A percentile compares a stretch with the other conserved stretches of the same genome.
Conservation (phyloP, 2,888 invertebrate genomes). For the Pyrrhosoma nymphula region DNA sequence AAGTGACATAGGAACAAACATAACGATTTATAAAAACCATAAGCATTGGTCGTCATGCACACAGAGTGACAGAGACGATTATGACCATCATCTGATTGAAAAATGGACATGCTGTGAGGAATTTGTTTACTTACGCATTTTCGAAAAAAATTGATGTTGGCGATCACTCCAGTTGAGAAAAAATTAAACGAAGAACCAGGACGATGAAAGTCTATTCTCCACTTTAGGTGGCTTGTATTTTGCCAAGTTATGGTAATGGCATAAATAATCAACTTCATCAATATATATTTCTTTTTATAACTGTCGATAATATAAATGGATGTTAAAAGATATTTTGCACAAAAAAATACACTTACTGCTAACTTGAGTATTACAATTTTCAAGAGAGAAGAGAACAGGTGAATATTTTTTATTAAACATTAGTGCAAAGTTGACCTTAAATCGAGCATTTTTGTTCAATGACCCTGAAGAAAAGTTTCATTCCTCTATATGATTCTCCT, state of each 20-base stretch:
- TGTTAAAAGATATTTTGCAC: no score
- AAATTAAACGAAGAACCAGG: background rate
- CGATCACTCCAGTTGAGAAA: background rate
- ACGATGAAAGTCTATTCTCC: background rate
- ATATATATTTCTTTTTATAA: no score
- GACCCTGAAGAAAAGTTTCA: no score
- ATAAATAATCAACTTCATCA: background rate
- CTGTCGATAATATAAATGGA: no score
- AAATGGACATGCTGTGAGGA: background rate
- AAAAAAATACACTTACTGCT: no score
- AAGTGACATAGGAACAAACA: background rate
- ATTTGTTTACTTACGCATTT: background rate
- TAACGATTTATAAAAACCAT: background rate
- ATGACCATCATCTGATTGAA: background rate
- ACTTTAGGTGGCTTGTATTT: background rate
- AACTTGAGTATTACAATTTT: no score
- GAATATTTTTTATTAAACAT: no score
- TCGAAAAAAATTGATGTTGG: background rate
- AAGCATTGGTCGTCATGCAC: background rate
- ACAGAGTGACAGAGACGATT: background rate
- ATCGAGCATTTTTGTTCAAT: no score
- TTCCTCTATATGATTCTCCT: no score
- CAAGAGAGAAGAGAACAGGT: no score
- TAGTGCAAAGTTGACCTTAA: no score
- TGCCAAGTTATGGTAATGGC: background rate